Base-by-base conservation (phyloP, 2,888 invertebrate genomes). In the Resseliella maxima region DNA sequence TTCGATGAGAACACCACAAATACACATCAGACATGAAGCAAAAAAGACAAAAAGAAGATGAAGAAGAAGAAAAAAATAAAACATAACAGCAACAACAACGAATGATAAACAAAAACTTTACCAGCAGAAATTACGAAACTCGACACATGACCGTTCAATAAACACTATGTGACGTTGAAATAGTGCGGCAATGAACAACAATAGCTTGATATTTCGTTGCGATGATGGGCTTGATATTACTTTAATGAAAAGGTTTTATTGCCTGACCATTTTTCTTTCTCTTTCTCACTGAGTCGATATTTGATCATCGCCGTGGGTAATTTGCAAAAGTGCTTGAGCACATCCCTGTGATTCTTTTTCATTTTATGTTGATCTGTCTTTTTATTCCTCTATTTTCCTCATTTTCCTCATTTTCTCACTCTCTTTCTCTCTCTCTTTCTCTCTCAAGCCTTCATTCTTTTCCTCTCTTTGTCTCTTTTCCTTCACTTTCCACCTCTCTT, bases 231-330 rank as follows among this genome's bases (percentile, higher is more conserved):
- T 72, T 72, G 72, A 72, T 72, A 31, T 31, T 31, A 31, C 8
- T 72, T 31, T 72, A 72, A 72, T 72, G 72, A 31, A 72, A 72
- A 72, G 72, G 72, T 72, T 72, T 72, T 72, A 72, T 72, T 72
- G 15, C 35, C 72, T 35, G 72, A 15, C 31, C 72, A 72, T 72
- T 31, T 72, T 35, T 72, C 59, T 27, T 27, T n/a, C 59, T 59
- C 27, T 27, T 8, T n/a, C 12, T 27, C 31, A 31, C 31, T 72
- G 2, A 0, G 15, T 31, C 72, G 59, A 27, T 15, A 27, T 31
- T 72, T 18, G 15, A 15, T 27, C n/a, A 3, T 31, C 0, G 72
- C 72, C 72, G 15, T 35, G n/a, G 72, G 72, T 35, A 72, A 72
- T 72, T 27, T 72, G 15, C 31, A 18, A 72, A 72, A 72, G 1